Percentiles rank a stretch among this genome's conserved stretches.
Evolutionary conservation across 2,797 vertebrate genomes (phyloP).

Genomic region (Coregonus sp.): DNA sequence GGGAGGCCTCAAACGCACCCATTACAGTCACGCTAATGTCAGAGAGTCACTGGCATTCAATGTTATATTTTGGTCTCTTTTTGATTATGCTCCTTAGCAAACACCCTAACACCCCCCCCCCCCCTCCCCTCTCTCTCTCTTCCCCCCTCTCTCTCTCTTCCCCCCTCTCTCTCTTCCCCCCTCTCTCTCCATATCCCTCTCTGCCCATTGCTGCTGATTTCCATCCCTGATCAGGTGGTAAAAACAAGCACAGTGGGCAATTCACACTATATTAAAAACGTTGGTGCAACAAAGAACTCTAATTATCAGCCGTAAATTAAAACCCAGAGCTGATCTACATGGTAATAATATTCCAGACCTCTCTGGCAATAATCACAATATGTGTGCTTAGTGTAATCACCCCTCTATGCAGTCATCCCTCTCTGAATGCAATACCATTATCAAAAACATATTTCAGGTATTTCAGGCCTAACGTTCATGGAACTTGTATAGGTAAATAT

Average conservation of each 20-base stretch:
- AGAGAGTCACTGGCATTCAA: constrained; percentile 66
- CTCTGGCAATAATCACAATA: constrained; percentile 69
- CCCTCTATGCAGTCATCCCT: constrained; percentile 53
- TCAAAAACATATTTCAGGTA: constrained; percentile 47
- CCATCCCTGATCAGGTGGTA: constrained; percentile 85
- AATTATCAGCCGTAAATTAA: constrained; percentile 99
- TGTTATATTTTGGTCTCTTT: constrained; percentile 68
- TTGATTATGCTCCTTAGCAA: constrained; percentile 79
- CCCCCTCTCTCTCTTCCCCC: constrained; percentile 11
- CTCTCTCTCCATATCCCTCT: constrained; percentile 62
- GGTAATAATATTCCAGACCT: constrained; percentile 72
- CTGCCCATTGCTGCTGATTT: constrained; percentile 84
- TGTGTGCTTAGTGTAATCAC: constrained; percentile 68
- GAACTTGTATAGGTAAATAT: constrained; percentile 24
- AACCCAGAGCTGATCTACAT: constrained; percentile 76
- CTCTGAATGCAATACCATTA: constrained; percentile 56
- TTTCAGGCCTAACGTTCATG: background rate
- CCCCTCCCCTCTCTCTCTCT: constrained; percentile 42
- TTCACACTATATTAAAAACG: constrained; percentile 97
- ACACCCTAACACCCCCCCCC: constrained; percentile 67
- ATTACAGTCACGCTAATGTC: constrained; percentile 73
- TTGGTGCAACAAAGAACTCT: constrained; percentile 90
- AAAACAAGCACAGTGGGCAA: constrained; percentile 97
- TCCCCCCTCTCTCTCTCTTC: constrained; percentile 56
- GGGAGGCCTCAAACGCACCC: constrained; percentile 58